A percentile compares a stretch with the other conserved stretches of the same genome.
Evolutionary conservation across 2,113 vertebrate species (phyloP).

Genomic region (Eptatretus burgeri): DNA sequence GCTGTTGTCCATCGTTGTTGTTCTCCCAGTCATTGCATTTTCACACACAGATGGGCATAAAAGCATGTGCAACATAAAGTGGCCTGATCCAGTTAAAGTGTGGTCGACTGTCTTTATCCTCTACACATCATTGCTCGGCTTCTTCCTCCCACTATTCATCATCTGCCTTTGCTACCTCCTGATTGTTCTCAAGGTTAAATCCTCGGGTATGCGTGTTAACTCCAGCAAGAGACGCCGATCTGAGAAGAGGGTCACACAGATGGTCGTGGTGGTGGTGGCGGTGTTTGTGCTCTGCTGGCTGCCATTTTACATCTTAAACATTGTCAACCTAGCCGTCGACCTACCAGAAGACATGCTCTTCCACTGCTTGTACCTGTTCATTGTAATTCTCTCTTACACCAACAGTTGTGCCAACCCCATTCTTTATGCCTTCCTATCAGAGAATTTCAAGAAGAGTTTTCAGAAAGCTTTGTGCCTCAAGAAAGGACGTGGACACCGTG

Average conservation of each 20-base stretch:
- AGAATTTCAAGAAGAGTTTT: slow-evolving; percentile 76
- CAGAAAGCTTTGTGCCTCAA: slow-evolving; percentile 34
- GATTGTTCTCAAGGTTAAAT: slow-evolving; percentile 16
- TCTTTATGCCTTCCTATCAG: slow-evolving; percentile 67
- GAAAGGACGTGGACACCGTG: not conserved
- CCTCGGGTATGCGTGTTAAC: slow-evolving; percentile 22
- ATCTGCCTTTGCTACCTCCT: slow-evolving; percentile 19
- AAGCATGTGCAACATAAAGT: slow-evolving; percentile 15
- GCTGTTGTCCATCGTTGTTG: slow-evolving; percentile 41
- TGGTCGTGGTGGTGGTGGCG: slow-evolving; percentile 68
- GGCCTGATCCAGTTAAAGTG: slow-evolving; percentile 9
- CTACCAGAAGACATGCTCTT: slow-evolving; percentile 41
- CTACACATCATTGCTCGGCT: slow-evolving; percentile 25
- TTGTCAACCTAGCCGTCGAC: slow-evolving; percentile 49
- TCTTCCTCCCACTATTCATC: slow-evolving; percentile 19
- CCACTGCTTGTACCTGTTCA: slow-evolving; percentile 55
- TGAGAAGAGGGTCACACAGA: slow-evolving; percentile 51
- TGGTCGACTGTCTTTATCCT: slow-evolving; percentile 20
- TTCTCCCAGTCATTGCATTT: slow-evolving; percentile 25
- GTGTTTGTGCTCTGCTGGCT: slow-evolving; percentile 75
- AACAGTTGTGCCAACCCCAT: slow-evolving; percentile 87
- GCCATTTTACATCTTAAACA: slow-evolving; percentile 63
- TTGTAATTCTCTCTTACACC: slow-evolving; percentile 68
- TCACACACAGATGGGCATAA: slow-evolving; percentile 14
- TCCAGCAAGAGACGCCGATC: slow-evolving; percentile 42